These are phyloP conservation scores for Rana temporaria DNA, from an alignment of 2,113 vertebrate species.

Conservation along the genomic window DNA sequence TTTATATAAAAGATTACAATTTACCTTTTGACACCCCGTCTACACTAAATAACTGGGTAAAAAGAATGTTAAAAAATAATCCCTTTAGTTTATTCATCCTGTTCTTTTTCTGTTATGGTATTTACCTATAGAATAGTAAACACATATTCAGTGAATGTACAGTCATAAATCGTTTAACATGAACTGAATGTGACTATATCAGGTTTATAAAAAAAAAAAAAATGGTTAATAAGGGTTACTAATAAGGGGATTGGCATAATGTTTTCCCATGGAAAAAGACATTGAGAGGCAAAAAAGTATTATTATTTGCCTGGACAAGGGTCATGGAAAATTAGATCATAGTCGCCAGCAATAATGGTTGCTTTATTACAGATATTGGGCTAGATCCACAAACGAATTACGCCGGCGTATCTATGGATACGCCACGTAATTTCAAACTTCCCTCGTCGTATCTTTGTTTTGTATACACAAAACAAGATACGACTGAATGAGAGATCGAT, in stretches of 20 bases:
- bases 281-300: too few relatives aligned
- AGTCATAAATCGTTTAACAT: slow-evolving; percentile 35
- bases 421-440: too few relatives aligned
- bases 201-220: too few relatives aligned
- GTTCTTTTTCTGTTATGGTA: neutral
- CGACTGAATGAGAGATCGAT: too few relatives aligned
- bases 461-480: too few relatives aligned
- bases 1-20: slow-evolving; percentile 42
- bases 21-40: slow-evolving; percentile 39
- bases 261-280: slow-evolving; percentile 38
- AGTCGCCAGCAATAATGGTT: too few relatives aligned
- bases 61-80: slow-evolving; percentile 15
- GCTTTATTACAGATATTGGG: too few relatives aligned
- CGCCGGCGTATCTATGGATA: too few relatives aligned
- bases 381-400: too few relatives aligned
- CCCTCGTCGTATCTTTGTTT: too few relatives aligned
- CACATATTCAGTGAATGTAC: neutral
- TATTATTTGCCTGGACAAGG: too few relatives aligned
- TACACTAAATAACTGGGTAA: neutral
- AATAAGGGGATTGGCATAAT: slow-evolving; percentile 14
- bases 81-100: neutral
- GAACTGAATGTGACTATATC: slow-evolving; percentile 44
- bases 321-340: too few relatives aligned
- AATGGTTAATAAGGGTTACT: slow-evolving; percentile 15
- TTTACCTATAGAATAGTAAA: neutral